phyloP scores from a whole-genome alignment of 2,797 vertebrate species.

The Danio aesculapii region DNA sequence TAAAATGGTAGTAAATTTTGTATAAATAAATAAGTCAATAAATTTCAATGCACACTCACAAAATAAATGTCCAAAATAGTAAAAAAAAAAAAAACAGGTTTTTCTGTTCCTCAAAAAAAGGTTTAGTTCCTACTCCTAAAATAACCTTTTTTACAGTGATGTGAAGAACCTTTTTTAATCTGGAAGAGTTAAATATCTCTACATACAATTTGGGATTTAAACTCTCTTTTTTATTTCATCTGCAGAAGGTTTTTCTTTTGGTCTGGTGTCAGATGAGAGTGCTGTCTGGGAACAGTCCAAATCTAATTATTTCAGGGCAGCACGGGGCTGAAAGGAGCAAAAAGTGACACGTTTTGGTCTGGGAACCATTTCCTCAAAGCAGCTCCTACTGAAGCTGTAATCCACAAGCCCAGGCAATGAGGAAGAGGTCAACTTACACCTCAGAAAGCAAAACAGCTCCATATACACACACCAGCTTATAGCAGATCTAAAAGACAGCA shows the following conservation, averaged over 20 bases:
- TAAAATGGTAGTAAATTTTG: too few species aligned
- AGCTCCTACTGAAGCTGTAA: constrained; percentile 49
- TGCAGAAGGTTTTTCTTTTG: neutral
- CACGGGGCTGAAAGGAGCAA: constrained; percentile 40
- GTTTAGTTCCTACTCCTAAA: too few species aligned
- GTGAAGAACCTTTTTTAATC: too few species aligned
- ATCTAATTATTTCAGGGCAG: constrained; percentile 40
- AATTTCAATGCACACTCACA: too few species aligned
- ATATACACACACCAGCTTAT: neutral
- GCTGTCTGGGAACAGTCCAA: neutral
- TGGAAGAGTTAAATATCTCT: too few species aligned
- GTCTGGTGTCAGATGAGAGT: neutral
- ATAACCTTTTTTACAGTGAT: too few species aligned
- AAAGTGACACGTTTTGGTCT: constrained; percentile 57
- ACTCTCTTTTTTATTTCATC: neutral
- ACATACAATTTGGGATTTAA: neutral
- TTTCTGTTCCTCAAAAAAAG: too few species aligned
- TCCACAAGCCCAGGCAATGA: constrained; percentile 44
- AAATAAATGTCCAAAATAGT: too few species aligned
- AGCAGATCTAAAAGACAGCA: neutral
- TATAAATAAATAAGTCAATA: too few species aligned
- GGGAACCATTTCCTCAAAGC: constrained; percentile 59
- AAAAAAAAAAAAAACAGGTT: too few species aligned
- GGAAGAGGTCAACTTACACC: constrained; percentile 50
- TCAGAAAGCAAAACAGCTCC: constrained; percentile 29